phyloP scores from a whole-genome alignment of 2,888 invertebrate genomes.

The Caenorhabditis panamensis region DNA sequence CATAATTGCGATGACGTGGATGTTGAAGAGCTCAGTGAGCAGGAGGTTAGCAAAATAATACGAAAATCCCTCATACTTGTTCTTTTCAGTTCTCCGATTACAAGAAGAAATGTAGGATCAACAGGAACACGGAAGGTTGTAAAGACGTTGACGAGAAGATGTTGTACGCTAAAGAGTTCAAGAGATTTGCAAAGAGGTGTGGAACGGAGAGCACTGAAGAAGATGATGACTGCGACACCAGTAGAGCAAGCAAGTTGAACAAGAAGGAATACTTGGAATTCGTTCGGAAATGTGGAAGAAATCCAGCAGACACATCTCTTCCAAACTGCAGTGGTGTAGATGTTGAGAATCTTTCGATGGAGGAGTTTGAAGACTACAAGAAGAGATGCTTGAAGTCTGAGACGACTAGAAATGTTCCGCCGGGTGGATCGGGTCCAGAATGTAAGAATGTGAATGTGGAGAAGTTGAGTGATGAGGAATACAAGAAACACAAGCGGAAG shows the following conservation, averaged over 20 bases:
- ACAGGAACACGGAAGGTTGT: neutral
- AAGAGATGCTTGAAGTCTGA: slow-evolving; percentile 1
- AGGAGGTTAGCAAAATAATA: slow-evolving; percentile 11
- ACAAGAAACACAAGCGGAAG: slow-evolving; percentile 15
- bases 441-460: slow-evolving; percentile 28
- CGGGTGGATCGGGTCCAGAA: neutral
- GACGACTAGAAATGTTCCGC: neutral
- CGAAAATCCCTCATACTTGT: neutral
- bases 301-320: slow-evolving; percentile 11
- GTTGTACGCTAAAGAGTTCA: slow-evolving; percentile 20
- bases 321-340: slow-evolving; percentile 9
- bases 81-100: slow-evolving; percentile 22
- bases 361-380: slow-evolving; percentile 18
- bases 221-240: slow-evolving; percentile 8
- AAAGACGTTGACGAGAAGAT: slow-evolving; percentile 12
- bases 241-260: neutral
- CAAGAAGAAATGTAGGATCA: slow-evolving; percentile 1
- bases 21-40: slow-evolving; percentile 12
- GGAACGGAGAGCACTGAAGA: slow-evolving; percentile 16
- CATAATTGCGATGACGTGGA: slow-evolving; percentile 27
- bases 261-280: slow-evolving; percentile 3
- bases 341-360: neutral
- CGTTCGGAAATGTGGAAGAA: slow-evolving; percentile 4
- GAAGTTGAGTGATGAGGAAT: slow-evolving; percentile 31
- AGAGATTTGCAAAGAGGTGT: slow-evolving; percentile 27